These are phyloP conservation scores for Antedon mediterranea DNA, from an alignment of 53 echinoderm and acorn worm species.

Conservation along the genomic window DNA sequence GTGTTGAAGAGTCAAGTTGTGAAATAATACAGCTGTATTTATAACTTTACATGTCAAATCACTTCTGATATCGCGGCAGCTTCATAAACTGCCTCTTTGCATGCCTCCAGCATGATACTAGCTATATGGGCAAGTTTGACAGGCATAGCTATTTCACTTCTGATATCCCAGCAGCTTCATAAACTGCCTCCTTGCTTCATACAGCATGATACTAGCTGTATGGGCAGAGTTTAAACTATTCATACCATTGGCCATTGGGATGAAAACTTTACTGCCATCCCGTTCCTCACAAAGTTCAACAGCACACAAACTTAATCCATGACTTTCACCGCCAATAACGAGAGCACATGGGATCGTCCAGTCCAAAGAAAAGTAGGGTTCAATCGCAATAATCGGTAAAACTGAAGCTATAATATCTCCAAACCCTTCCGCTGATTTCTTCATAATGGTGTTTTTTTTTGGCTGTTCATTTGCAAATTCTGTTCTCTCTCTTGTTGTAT, in stretches of 20 bases:
- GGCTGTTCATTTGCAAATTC: background rate
- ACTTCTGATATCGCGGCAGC: too few species aligned
- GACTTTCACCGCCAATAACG: slow-evolving; percentile 84
- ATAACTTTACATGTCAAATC: too few species aligned
- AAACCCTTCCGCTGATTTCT: background rate
- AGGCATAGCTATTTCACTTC: too few species aligned
- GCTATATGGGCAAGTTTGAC: slow-evolving; percentile 71
- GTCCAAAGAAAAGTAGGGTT: slow-evolving; percentile 24
- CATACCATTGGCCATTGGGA: slow-evolving; percentile 49
- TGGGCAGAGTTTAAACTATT: slow-evolving; percentile 80
- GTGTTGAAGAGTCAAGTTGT: too few species aligned
- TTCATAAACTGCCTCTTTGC: slow-evolving; percentile 50
- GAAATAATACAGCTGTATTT: too few species aligned
- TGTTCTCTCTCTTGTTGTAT: background rate
- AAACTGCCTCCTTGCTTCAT: slow-evolving; percentile 67
- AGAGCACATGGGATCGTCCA: slow-evolving; percentile 44
- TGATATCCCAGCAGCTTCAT: too few species aligned
- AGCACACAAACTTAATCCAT: slow-evolving; percentile 56
- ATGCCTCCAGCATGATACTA: slow-evolving; percentile 67
- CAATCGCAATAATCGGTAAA: slow-evolving; percentile 4
- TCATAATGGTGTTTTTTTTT: too few species aligned
- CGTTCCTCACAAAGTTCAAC: slow-evolving; percentile 36
- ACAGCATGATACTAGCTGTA: slow-evolving; percentile 59
- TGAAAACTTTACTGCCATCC: slow-evolving; percentile 41
- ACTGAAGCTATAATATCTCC: background rate